Percentiles rank a stretch among this genome's conserved stretches.
Conservation (phyloP, 2,888 invertebrate genomes). For the Eilema griseolum region DNA sequence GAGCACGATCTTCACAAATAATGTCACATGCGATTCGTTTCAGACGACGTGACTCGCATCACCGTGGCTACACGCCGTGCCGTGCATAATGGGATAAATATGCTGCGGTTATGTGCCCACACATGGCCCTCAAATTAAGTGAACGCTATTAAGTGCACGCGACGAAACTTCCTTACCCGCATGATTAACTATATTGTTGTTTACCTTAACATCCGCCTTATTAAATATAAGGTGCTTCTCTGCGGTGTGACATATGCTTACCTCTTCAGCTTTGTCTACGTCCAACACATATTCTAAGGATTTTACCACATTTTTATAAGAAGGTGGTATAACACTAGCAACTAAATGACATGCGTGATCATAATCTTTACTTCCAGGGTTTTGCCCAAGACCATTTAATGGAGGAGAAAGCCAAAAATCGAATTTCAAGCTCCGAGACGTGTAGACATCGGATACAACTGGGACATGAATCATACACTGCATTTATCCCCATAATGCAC, state of each 20-base stretch:
- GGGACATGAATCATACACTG: too few relatives aligned
- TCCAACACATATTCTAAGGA: slow-evolving; percentile 31
- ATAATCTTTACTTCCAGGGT: too few relatives aligned
- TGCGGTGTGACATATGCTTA: slow-evolving; percentile 29
- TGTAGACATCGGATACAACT: too few relatives aligned
- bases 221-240: slow-evolving; percentile 64
- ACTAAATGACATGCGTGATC: too few relatives aligned
- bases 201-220: slow-evolving; percentile 68
- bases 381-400: too few relatives aligned
- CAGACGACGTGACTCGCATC: slow-evolving; percentile 86
- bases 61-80: slow-evolving; percentile 77
- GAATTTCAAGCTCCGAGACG: too few relatives aligned
- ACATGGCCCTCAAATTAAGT: slow-evolving; percentile 85
- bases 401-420: too few relatives aligned
- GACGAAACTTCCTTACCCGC: slow-evolving; percentile 76
- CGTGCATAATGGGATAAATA: slow-evolving; percentile 87
- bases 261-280: slow-evolving; percentile 43
- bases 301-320: too few relatives aligned
- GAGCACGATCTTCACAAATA: slow-evolving; percentile 88
- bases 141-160: slow-evolving; percentile 81
- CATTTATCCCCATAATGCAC: too few relatives aligned
- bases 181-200: slow-evolving; percentile 80
- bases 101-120: slow-evolving; percentile 84
- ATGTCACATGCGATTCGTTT: slow-evolving; percentile 88
- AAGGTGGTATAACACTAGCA: too few relatives aligned